Evolutionary conservation across 2,888 invertebrate species (phyloP).

Genomic region (Endotricha flammealis): DNA sequence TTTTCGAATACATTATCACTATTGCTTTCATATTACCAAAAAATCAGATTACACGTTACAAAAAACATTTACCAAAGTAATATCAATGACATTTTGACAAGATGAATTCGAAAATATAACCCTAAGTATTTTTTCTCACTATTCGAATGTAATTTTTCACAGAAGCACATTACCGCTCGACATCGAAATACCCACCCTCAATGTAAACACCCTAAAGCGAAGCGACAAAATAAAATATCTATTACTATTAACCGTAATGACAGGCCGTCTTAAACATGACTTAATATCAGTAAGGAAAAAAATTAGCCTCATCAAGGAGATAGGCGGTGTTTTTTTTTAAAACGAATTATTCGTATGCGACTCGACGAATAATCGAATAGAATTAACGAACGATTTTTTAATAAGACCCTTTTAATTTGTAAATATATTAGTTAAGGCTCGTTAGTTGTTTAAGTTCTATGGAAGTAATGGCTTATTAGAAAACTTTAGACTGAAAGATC

Average conservation of each 20-base stretch:
- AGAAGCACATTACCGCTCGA: constrained; percentile 15
- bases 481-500: too few species aligned
- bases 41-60: too few species aligned
- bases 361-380: constrained; percentile 24
- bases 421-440: neutral
- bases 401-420: constrained; percentile 19
- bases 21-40: too few species aligned
- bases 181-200: constrained; percentile 39
- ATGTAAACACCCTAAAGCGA: constrained; percentile 67
- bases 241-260: constrained; percentile 79
- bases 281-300: constrained; percentile 77
- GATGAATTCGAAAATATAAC: neutral
- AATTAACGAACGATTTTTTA: constrained; percentile 38
- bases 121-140: constrained; percentile 3
- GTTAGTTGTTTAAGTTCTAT: neutral
- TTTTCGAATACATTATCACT: too few species aligned
- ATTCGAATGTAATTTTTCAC: constrained; percentile 10
- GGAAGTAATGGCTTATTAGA: too few species aligned
- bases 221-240: constrained; percentile 78
- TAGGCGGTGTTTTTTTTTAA: constrained; percentile 27
- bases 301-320: constrained; percentile 67
- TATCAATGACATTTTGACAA: neutral
- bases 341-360: constrained; percentile 27
- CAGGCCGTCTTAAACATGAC: constrained; percentile 77
- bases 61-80: too few species aligned